Conservation (phyloP, 2,113 vertebrate genomes). For the Gobiocypris rarus region DNA sequence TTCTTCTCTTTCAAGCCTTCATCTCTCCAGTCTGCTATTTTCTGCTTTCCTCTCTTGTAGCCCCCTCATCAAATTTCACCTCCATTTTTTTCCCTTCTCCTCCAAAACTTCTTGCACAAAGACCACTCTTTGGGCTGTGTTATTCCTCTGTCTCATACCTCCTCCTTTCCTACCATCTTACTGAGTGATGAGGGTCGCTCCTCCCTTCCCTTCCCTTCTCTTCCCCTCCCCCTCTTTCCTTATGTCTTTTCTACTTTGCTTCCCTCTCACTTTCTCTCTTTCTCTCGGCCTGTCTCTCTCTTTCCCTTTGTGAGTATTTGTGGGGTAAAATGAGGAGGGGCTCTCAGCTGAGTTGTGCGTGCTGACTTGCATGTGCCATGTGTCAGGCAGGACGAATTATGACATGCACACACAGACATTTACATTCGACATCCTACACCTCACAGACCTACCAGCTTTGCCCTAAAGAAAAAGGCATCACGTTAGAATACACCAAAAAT, state of each 20-base stretch:
- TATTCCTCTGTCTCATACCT: conserved; percentile 39
- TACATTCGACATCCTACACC: conserved; percentile 43
- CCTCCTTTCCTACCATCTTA: conserved; percentile 46
- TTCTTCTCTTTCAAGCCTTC: background rate
- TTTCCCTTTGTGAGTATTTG: conserved; percentile 72
- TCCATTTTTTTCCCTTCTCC: conserved; percentile 47
- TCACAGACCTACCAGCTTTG: conserved; percentile 15
- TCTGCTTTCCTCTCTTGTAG: conserved; percentile 11
- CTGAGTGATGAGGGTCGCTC: conserved; percentile 56
- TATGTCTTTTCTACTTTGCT: conserved; percentile 36
- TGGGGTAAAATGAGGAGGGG: background rate
- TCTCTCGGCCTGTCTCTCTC: conserved; percentile 59
- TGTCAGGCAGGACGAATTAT: conserved; percentile 57
- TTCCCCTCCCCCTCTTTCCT: conserved; percentile 36
- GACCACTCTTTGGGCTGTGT: conserved; percentile 45
- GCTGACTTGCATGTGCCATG: conserved; percentile 79
- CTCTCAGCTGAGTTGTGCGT: conserved; percentile 73
- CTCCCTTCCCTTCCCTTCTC: conserved; percentile 54
- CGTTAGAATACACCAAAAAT: background rate
- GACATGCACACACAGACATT: conserved; percentile 61
- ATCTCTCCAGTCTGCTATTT: conserved; percentile 15
- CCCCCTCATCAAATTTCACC: conserved; percentile 55
- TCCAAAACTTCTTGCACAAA: conserved; percentile 54
- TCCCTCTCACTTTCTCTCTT: conserved; percentile 54
- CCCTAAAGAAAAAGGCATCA: background rate